Conservation (phyloP, 35 echinoderm and acorn worm species). For the Chiridota heheva region DNA sequence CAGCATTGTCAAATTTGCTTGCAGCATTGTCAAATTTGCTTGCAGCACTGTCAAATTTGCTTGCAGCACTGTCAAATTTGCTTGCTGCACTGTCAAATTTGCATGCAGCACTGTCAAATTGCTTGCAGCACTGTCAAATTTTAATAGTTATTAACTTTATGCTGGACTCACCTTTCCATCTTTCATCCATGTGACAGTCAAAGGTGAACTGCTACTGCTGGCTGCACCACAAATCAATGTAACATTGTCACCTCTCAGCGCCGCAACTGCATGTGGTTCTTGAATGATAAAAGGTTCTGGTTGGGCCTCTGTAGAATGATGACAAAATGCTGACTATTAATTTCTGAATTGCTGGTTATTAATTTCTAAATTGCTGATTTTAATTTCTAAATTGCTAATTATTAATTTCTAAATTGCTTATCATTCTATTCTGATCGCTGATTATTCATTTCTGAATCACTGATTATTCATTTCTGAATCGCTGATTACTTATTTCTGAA, state of each 20-base stretch:
- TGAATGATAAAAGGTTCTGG: conserved; percentile 78
- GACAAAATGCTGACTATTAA: too few relatives aligned
- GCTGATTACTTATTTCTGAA: too few relatives aligned
- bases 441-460: background rate
- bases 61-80: too few relatives aligned
- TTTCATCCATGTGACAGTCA: conserved; percentile 87
- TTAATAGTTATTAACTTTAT: background rate
- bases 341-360: background rate
- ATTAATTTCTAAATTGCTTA: too few relatives aligned
- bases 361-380: background rate
- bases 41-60: too few relatives aligned
- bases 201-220: conserved; percentile 65
- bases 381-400: background rate
- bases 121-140: background rate
- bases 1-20: too few relatives aligned
- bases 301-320: conserved; percentile 57
- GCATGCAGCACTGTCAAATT: background rate
- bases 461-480: too few relatives aligned
- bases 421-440: background rate
- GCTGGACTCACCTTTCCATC: conserved; percentile 60
- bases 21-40: too few relatives aligned
- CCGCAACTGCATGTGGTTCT: conserved; percentile 60
- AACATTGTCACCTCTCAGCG: conserved; percentile 75
- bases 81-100: background rate
- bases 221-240: conserved; percentile 72